Percentiles rank a stretch among this genome's conserved stretches.
Evolutionary conservation across 2,888 invertebrate species (phyloP).

Genomic region (Formica aserva): DNA sequence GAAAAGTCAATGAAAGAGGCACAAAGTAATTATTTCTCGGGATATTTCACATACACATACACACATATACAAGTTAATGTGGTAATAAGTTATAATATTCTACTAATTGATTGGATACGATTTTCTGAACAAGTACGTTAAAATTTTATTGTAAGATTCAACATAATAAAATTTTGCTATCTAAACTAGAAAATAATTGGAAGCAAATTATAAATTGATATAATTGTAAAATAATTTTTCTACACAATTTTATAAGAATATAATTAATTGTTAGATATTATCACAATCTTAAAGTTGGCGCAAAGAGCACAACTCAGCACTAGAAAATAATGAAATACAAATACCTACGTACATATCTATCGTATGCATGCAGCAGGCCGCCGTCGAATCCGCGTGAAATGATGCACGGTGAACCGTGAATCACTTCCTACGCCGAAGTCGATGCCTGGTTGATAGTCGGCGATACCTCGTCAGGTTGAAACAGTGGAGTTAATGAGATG

Average conservation of each 20-base stretch:
- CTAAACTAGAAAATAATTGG: neutral
- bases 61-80: neutral
- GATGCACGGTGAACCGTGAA: conserved; percentile 77
- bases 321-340: conserved; percentile 65
- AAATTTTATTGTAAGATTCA: neutral
- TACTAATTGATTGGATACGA: conserved; percentile 4
- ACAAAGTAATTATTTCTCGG: conserved; percentile 27
- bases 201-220: neutral
- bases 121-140: neutral
- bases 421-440: conserved; percentile 73
- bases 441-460: conserved; percentile 74
- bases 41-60: neutral
- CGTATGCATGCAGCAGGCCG: conserved; percentile 57
- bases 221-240: neutral
- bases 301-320: conserved; percentile 14
- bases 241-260: conserved; percentile 12
- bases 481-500: conserved; percentile 76
- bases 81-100: neutral
- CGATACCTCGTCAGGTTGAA: conserved; percentile 72
- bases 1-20: conserved; percentile 17
- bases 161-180: conserved; percentile 9
- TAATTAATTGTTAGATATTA: conserved; percentile 59
- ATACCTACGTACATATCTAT: conserved; percentile 54
- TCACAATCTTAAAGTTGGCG: conserved; percentile 30
- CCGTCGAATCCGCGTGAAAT: conserved; percentile 67